These are phyloP conservation scores for Edolisoma coerulescens DNA, from an alignment of 2,113 vertebrate species.

Conservation along the genomic window DNA sequence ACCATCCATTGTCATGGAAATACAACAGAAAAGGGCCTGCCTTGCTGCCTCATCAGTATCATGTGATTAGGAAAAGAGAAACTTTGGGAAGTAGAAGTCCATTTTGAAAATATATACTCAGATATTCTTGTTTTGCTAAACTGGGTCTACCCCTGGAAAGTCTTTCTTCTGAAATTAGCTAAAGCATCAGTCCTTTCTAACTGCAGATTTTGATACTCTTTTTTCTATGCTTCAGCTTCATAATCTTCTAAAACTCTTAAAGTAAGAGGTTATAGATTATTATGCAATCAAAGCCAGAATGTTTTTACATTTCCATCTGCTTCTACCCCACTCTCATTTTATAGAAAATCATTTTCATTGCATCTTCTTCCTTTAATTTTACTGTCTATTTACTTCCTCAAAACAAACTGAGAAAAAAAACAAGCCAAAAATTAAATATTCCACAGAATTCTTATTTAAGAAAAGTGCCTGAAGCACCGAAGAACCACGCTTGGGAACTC, in stretches of 20 bases:
- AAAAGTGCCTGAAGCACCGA: not conserved
- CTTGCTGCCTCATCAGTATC: not conserved
- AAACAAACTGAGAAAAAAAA: not conserved
- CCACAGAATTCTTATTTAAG: not conserved
- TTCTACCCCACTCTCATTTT: not conserved
- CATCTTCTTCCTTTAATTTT: not conserved
- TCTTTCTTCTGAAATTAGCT: not conserved
- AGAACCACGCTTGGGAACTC: not conserved
- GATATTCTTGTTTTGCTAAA: not conserved
- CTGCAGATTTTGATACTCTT: not conserved
- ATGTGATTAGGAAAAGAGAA: not conserved
- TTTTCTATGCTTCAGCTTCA: not conserved
- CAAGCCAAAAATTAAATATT: not conserved
- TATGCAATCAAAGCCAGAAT: not conserved
- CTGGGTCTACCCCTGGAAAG: not conserved
- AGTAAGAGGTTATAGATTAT: not conserved
- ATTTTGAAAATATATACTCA: not conserved
- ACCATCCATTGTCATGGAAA: not conserved
- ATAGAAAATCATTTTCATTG: not conserved
- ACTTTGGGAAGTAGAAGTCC: not conserved
- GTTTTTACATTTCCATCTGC: slow-evolving; percentile 14
- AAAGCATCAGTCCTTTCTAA: not conserved
- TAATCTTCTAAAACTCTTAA: not conserved
- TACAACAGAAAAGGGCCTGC: not conserved
- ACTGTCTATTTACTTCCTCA: not conserved